Evolutionary conservation across 2,888 invertebrate species (phyloP).

Genomic region (Halictus ligatus): DNA sequence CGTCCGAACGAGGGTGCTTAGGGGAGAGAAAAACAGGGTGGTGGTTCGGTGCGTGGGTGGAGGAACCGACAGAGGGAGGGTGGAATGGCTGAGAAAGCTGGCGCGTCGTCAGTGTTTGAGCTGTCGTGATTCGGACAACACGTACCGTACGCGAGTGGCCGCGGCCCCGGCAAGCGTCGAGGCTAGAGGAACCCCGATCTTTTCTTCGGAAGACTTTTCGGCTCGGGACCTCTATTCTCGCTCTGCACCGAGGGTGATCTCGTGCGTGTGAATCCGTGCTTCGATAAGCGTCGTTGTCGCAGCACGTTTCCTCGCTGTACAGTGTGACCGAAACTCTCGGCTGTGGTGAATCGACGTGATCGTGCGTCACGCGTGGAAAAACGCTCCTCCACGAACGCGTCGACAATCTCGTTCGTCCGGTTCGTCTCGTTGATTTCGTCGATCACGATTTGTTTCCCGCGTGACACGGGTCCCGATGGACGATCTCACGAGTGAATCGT

Average conservation of each 20-base stretch:
- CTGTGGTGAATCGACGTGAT: conserved; percentile 10
- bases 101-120: conserved; percentile 40
- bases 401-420: not conserved
- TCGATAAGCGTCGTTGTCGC: conserved; percentile 53
- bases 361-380: not conserved
- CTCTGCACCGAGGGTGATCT: conserved; percentile 39
- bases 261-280: conserved; percentile 37
- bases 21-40: conserved; percentile 31
- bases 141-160: not conserved
- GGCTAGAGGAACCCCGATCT: conserved; percentile 27
- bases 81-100: conserved; percentile 20
- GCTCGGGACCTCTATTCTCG: not conserved
- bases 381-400: not conserved
- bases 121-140: conserved; percentile 49
- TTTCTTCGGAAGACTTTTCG: conserved; percentile 14
- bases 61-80: conserved; percentile 12
- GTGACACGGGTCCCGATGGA: not conserved
- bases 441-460: not conserved
- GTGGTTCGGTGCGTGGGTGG: not conserved
- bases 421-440: not conserved
- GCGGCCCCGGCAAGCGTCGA: conserved; percentile 21
- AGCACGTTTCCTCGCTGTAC: conserved; percentile 37
- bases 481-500: conserved; percentile 26
- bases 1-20: not conserved
- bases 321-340: conserved; percentile 65